Evolutionary conservation across 2,888 invertebrate genomes (phyloP).

Genomic region (Diaprepes abbreviatus): DNA sequence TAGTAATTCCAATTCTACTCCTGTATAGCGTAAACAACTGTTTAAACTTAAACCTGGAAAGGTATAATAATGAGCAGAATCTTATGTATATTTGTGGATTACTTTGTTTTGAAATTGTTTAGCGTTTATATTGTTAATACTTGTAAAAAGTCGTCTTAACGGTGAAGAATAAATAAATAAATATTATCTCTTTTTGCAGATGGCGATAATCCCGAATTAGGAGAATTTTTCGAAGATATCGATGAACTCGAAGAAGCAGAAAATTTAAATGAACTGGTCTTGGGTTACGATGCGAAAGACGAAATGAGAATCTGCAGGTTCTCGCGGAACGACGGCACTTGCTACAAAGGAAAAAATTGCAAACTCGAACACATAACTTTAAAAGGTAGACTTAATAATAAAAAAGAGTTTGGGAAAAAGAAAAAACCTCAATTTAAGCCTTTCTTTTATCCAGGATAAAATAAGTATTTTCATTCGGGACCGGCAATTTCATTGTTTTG

Average conservation of each 20-base stretch:
- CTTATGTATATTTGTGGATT: too few species aligned
- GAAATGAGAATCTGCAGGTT: slow-evolving; percentile 59
- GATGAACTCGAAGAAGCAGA: slow-evolving; percentile 53
- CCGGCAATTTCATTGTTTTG: too few species aligned
- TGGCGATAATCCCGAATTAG: slow-evolving; percentile 51
- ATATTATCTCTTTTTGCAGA: slow-evolving; percentile 39
- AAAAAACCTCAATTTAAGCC: background rate
- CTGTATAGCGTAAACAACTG: too few species aligned
- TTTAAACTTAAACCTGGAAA: too few species aligned
- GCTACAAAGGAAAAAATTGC: slow-evolving; percentile 59
- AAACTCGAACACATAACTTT: slow-evolving; percentile 57
- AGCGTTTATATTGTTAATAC: too few species aligned
- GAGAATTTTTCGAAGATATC: slow-evolving; percentile 52
- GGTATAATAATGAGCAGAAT: too few species aligned
- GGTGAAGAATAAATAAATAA: too few species aligned
- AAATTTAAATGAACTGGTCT: slow-evolving; percentile 56
- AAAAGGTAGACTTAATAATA: slow-evolving; percentile 51
- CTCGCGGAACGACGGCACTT: slow-evolving; percentile 55
- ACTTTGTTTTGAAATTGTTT: too few species aligned
- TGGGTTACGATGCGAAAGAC: slow-evolving; percentile 60
- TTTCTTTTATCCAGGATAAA: slow-evolving; percentile 14
- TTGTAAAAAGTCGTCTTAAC: too few species aligned
- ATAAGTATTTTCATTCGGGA: too few species aligned
- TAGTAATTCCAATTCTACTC: too few species aligned
- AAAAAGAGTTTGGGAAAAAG: background rate